Conservation (phyloP, 2,113 vertebrate species). For the Prolemur simus region DNA sequence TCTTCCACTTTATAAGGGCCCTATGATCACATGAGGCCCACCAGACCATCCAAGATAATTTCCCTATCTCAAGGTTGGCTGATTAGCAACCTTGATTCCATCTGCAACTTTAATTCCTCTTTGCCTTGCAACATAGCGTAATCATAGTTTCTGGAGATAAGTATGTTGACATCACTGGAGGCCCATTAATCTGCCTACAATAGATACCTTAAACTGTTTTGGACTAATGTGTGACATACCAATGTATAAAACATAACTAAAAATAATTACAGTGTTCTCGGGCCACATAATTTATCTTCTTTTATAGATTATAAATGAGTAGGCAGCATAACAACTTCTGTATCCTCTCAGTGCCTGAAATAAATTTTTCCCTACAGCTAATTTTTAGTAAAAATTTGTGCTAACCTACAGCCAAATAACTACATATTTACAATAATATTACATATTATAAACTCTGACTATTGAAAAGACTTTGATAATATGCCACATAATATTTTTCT, state of each 20-base stretch:
- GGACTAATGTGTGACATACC: neutral
- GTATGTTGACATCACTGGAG: neutral
- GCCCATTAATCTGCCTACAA: neutral
- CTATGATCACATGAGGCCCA: neutral
- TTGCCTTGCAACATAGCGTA: neutral
- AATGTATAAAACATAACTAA: neutral
- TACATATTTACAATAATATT: neutral
- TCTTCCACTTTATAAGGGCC: neutral
- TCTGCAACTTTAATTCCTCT: neutral
- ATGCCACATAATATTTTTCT: neutral
- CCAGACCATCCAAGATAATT: neutral
- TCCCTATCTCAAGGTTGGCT: neutral
- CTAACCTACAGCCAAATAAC: neutral
- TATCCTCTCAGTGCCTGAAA: neutral
- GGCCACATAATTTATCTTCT: neutral
- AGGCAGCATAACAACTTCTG: neutral
- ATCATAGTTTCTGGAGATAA: neutral
- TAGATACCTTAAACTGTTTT: neutral
- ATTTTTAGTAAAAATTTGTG: neutral
- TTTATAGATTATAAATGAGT: neutral
- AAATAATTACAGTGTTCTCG: neutral
- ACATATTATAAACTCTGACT: neutral
- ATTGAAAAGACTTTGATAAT: neutral
- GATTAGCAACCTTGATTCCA: neutral
- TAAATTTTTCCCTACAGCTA: neutral